These are phyloP conservation scores for Archips xylosteana DNA, from an alignment of 2,888 invertebrate genomes.

Conservation along the genomic window DNA sequence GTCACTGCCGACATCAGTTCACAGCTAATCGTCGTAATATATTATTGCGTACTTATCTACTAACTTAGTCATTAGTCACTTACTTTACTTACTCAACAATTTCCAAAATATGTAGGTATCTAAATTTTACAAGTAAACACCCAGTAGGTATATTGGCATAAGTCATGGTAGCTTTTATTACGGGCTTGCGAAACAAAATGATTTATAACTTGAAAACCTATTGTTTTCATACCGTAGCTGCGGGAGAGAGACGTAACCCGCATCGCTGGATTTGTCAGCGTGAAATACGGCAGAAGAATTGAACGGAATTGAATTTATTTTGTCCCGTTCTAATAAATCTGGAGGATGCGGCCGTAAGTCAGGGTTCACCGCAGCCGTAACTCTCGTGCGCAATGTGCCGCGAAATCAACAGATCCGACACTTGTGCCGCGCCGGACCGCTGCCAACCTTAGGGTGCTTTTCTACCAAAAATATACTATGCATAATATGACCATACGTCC, in stretches of 20 bases:
- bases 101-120: not conserved
- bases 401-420: constrained; percentile 76
- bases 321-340: constrained; percentile 80
- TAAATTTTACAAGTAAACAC: not conserved
- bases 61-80: not conserved
- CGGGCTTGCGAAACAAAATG: constrained; percentile 1
- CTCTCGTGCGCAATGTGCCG: constrained; percentile 80
- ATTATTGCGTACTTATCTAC: not conserved
- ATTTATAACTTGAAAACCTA: constrained; percentile 14
- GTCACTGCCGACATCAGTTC: not conserved
- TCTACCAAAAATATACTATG: too few species aligned
- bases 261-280: constrained; percentile 73
- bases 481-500: too few species aligned
- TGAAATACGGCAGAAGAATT: constrained; percentile 70
- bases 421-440: not conserved
- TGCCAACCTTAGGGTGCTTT: not conserved
- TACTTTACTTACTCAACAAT: too few species aligned
- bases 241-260: constrained; percentile 64
- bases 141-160: not conserved
- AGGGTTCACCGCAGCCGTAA: constrained; percentile 78
- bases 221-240: constrained; percentile 38
- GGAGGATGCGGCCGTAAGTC: constrained; percentile 71
- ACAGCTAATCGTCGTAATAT: not conserved
- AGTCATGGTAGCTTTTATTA: constrained; percentile 7
- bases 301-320: constrained; percentile 75